A percentile compares a stretch with the other conserved stretches of the same genome.
These are phyloP conservation scores for Pseudococcus viburni DNA, from an alignment of 2,888 invertebrate genomes.

Conservation along the genomic window DNA sequence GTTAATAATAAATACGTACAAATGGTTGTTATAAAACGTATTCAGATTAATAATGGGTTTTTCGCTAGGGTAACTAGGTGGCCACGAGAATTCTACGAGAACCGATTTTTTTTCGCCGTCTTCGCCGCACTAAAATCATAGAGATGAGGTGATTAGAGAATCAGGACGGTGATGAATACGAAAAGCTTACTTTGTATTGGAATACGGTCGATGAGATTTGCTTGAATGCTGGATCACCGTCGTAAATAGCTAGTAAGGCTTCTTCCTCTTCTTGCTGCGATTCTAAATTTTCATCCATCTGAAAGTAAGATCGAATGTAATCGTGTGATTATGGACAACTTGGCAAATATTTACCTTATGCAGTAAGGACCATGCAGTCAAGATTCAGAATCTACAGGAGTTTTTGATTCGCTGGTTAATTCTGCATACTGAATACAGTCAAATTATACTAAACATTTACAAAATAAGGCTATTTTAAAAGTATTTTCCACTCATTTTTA, in stretches of 20 bases:
- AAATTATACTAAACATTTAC: neutral
- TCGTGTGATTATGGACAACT: neutral
- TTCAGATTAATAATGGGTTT: slow-evolving; percentile 88
- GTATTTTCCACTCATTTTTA: neutral
- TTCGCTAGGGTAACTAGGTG: slow-evolving; percentile 86
- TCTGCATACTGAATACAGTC: neutral
- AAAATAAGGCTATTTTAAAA: neutral
- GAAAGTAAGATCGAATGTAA: neutral
- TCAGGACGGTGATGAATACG: neutral
- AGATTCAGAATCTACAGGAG: neutral
- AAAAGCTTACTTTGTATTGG: slow-evolving; percentile 86
- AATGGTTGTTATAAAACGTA: slow-evolving; percentile 92
- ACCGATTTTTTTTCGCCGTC: slow-evolving; percentile 86
- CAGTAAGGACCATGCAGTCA: neutral
- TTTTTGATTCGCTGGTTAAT: neutral
- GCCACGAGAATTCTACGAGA: slow-evolving; percentile 90
- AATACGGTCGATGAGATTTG: slow-evolving; percentile 83
- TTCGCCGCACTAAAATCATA: slow-evolving; percentile 80
- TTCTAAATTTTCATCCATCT: slow-evolving; percentile 76
- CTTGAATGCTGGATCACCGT: slow-evolving; percentile 90
- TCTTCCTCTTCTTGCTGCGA: slow-evolving; percentile 90
- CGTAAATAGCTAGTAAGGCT: slow-evolving; percentile 93
- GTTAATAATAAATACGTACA: slow-evolving; percentile 78
- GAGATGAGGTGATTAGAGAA: slow-evolving; percentile 60
- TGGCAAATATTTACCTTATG: neutral